These are phyloP conservation scores for Xiphophorus hellerii DNA, from an alignment of 2,113 vertebrate genomes.

Conservation along the genomic window DNA sequence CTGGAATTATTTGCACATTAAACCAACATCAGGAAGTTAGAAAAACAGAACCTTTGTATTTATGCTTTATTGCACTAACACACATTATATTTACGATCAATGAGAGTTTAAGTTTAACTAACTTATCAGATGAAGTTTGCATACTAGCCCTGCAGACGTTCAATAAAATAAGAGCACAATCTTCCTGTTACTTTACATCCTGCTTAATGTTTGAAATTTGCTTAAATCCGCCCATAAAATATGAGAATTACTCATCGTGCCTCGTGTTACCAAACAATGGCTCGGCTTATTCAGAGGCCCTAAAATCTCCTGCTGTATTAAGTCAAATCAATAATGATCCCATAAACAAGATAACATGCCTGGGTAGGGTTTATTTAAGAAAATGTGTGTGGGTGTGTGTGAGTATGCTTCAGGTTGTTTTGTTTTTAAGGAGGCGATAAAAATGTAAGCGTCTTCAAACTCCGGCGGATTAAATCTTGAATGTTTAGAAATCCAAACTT, in stretches of 20 bases:
- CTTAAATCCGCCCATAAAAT: constrained; percentile 1
- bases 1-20: neutral
- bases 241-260: neutral
- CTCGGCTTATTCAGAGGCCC: neutral
- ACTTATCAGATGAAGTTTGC: neutral
- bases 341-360: constrained; percentile 3
- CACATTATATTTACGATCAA: neutral
- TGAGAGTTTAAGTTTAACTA: constrained; percentile 7
- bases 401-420: neutral
- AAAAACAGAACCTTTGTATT: neutral
- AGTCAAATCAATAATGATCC: neutral
- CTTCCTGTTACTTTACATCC: neutral
- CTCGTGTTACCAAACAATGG: neutral
- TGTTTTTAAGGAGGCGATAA: constrained; percentile 4
- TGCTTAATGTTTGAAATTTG: constrained; percentile 21
- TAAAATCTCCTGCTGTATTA: neutral
- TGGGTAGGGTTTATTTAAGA: neutral
- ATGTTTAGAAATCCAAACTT: too few species aligned
- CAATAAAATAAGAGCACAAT: neutral
- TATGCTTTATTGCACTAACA: neutral
- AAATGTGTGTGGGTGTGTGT: too few species aligned
- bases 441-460: neutral
- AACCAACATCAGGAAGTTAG: neutral
- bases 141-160: neutral
- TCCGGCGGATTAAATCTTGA: neutral